Percentiles rank a stretch among this genome's conserved stretches.
phyloP scores from a whole-genome alignment of 2,888 invertebrate species.

The Oscheius sp. region DNA sequence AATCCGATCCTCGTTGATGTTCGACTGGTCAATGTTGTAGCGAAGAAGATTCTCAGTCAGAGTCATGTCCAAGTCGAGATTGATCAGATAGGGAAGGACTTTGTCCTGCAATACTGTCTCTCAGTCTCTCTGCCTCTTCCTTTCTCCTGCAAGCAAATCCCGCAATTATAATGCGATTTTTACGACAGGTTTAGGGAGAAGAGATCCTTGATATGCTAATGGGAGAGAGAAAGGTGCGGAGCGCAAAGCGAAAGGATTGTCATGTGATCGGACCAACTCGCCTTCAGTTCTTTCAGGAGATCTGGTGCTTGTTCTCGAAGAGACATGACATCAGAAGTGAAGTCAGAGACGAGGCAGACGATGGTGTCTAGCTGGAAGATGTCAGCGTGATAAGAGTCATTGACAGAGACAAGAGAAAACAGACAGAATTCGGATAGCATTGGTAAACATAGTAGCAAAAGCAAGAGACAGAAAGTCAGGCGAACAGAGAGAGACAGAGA shows the following conservation, averaged over 20 bases:
- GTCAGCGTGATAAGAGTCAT: neutral
- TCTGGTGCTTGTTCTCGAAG: constrained; percentile 35
- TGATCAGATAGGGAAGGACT: constrained; percentile 32
- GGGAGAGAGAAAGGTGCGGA: constrained; percentile 4
- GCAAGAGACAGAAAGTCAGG: too few species aligned
- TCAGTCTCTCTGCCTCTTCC: neutral
- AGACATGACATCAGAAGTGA: constrained; percentile 32
- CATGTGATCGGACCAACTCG: constrained; percentile 10
- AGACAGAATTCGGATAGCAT: too few species aligned
- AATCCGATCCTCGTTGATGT: constrained; percentile 33
- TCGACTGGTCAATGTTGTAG: constrained; percentile 33
- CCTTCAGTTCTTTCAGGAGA: constrained; percentile 33
- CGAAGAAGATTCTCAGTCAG: constrained; percentile 25
- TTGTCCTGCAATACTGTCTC: constrained; percentile 24
- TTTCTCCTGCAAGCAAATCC: constrained; percentile 3
- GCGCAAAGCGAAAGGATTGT: neutral
- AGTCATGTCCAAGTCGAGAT: constrained; percentile 36
- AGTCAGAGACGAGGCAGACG: constrained; percentile 30
- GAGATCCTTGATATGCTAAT: constrained; percentile 30
- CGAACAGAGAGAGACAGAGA: too few species aligned
- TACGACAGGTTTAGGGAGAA: constrained; percentile 26
- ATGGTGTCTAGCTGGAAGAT: constrained; percentile 34
- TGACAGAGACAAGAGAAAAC: neutral
- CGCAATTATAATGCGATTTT: constrained; percentile 7
- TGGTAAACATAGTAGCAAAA: too few species aligned